These are phyloP conservation scores for Tenualosa ilisha DNA, from an alignment of 2,797 vertebrate species.

Conservation along the genomic window DNA sequence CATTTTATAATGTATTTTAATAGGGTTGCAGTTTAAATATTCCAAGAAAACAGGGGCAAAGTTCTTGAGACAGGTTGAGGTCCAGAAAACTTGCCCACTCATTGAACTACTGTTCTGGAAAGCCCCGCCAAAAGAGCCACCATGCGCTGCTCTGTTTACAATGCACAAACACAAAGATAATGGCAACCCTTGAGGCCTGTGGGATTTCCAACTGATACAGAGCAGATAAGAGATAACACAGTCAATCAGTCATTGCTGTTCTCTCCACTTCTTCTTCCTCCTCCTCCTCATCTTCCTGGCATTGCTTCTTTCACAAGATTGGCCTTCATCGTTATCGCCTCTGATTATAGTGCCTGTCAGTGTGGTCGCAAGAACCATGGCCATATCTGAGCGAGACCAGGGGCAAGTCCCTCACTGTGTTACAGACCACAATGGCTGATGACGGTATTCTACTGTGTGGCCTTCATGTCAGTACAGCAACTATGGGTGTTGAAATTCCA, in stretches of 20 bases:
- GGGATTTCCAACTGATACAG: not conserved
- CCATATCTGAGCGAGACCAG: not conserved
- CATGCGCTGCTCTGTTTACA: not conserved
- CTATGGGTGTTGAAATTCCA: too few species aligned
- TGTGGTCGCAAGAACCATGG: not conserved
- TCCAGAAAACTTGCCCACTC: not conserved
- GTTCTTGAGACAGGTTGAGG: not conserved
- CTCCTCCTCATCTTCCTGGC: not conserved
- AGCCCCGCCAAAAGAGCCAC: not conserved
- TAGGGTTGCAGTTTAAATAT: too few species aligned
- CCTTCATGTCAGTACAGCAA: too few species aligned
- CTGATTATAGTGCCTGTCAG: not conserved
- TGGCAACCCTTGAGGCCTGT: not conserved
- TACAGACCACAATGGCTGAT: too few species aligned
- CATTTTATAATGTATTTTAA: too few species aligned
- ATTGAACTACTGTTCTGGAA: conserved; percentile 3
- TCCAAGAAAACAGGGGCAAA: not conserved
- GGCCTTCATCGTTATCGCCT: not conserved
- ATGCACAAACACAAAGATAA: not conserved
- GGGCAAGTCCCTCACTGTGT: not conserved
- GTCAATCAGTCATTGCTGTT: not conserved
- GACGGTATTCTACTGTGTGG: too few species aligned
- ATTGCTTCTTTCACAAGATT: not conserved
- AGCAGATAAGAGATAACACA: not conserved
- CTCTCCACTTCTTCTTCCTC: not conserved